Percentiles rank a stretch among this genome's conserved stretches.
phyloP scores from a whole-genome alignment of 2,113 vertebrate genomes.

The Bubo scandiacus region DNA sequence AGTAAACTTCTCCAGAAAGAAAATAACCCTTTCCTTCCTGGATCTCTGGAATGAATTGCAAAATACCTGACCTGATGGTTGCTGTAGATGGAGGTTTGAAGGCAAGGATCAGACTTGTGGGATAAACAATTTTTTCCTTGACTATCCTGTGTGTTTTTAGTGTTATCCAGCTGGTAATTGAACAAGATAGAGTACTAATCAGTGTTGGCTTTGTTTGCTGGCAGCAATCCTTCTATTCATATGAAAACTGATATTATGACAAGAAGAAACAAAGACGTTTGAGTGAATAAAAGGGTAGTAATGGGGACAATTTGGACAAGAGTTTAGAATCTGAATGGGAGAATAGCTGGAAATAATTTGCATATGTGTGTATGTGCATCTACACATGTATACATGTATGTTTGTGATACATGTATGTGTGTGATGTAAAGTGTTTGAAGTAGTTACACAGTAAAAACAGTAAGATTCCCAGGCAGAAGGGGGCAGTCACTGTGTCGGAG shows the following conservation, averaged over 20 bases:
- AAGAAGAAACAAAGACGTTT: background rate
- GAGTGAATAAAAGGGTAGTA: background rate
- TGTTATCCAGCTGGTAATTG: background rate
- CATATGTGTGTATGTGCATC: background rate
- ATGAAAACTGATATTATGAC: background rate
- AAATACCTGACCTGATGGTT: background rate
- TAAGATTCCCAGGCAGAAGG: background rate
- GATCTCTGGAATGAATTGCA: background rate
- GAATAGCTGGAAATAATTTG: background rate
- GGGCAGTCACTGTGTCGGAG: accelerated
- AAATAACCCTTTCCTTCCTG: background rate
- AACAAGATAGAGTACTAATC: background rate
- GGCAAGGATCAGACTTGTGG: background rate
- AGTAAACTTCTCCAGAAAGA: background rate
- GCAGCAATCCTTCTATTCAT: background rate
- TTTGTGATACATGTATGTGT: background rate
- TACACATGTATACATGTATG: background rate
- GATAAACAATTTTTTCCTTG: background rate
- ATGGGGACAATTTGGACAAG: background rate
- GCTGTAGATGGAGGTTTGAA: background rate
- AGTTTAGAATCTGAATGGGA: background rate
- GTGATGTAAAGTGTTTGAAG: background rate
- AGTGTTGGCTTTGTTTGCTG: background rate
- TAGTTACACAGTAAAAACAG: background rate
- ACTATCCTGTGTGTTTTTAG: background rate